Conservation (phyloP, 2,888 invertebrate species). For the Macrophya annulata region DNA sequence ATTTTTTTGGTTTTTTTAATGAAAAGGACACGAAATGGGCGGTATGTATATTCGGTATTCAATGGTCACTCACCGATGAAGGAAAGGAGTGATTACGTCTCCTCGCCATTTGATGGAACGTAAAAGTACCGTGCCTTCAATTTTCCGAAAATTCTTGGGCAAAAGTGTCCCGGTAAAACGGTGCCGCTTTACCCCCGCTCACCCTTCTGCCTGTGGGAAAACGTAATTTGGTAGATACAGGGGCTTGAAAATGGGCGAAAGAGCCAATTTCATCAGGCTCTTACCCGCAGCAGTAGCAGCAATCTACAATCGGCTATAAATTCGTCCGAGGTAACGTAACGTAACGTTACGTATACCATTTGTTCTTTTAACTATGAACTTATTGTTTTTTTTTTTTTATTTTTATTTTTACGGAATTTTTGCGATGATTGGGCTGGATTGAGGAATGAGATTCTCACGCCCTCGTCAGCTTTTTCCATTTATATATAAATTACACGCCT, state of each 20-base stretch:
- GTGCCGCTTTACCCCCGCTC: not conserved
- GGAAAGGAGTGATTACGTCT: not conserved
- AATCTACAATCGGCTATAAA: constrained; percentile 47
- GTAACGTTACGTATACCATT: not conserved
- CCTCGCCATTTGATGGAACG: constrained; percentile 17
- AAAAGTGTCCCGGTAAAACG: constrained; percentile 13
- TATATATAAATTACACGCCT: constrained; percentile 23
- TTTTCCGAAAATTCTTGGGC: constrained; percentile 17
- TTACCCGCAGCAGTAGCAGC: constrained; percentile 20
- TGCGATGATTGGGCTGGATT: not conserved
- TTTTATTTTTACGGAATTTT: not conserved
- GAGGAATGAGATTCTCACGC: not conserved
- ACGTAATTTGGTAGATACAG: constrained; percentile 49
- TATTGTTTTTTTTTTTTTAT: not conserved
- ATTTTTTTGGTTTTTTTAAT: not conserved
- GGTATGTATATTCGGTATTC: not conserved
- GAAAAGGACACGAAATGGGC: not conserved
- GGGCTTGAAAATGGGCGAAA: constrained; percentile 40
- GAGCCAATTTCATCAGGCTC: constrained; percentile 48
- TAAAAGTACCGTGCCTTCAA: constrained; percentile 25
- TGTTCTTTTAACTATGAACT: not conserved
- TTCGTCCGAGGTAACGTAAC: not conserved
- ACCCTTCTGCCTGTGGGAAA: not conserved
- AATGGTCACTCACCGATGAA: not conserved
- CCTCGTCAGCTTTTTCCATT: not conserved